These are phyloP conservation scores for Macroramphosus scolopax DNA, from an alignment of 2,797 vertebrate genomes.

Conservation along the genomic window DNA sequence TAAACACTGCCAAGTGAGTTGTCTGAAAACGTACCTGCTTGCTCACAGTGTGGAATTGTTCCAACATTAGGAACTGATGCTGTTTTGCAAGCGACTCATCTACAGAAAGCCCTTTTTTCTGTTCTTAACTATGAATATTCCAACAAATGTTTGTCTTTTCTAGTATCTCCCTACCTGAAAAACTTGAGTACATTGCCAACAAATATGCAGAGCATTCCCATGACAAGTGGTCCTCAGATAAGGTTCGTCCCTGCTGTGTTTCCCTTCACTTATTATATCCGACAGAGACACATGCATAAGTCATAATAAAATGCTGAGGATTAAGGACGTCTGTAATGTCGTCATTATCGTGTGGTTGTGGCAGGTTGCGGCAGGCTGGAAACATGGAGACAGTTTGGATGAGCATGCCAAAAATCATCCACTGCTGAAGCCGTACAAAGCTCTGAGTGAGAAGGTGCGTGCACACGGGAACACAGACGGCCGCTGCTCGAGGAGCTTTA, in stretches of 20 bases:
- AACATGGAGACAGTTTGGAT: conserved; percentile 86
- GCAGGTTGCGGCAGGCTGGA: conserved; percentile 92
- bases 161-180: conserved; percentile 96
- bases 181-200: conserved; percentile 93
- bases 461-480: not conserved
- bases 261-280: not conserved
- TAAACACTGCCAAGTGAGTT: conserved; percentile 93
- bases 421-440: conserved; percentile 91
- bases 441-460: conserved; percentile 93
- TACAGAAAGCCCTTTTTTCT: too few species aligned
- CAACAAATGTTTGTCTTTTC: conserved; percentile 27
- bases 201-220: conserved; percentile 97
- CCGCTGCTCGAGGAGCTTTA: not conserved
- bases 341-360: conserved; percentile 9
- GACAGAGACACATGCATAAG: not conserved
- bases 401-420: conserved; percentile 92
- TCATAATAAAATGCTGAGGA: too few species aligned
- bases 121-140: too few species aligned
- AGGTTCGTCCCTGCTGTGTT: conserved; percentile 77
- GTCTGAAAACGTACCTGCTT: not conserved
- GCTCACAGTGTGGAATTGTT: too few species aligned
- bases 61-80: too few species aligned
- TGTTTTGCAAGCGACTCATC: not conserved
- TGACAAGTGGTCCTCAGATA: conserved; percentile 97
- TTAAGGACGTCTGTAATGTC: not conserved